Evolutionary conservation across 1,140 invertebrate species (phyloP), one percentile per base, ranked within the genome.

Genomic region (Diprion similis): DNA sequence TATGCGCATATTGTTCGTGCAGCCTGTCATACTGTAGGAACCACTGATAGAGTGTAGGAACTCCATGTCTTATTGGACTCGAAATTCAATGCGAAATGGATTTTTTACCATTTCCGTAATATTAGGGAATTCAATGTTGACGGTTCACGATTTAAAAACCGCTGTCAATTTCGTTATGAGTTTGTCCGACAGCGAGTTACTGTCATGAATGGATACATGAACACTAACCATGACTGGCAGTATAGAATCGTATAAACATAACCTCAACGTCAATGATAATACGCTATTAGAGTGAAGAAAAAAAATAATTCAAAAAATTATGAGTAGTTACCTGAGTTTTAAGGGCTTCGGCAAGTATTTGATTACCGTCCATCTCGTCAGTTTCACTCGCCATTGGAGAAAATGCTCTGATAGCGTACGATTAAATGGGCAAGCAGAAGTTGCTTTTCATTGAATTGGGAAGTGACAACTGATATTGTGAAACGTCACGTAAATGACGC

Each of bases 341-440:
- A 73, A 96, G 85, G 66, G 93, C 91, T 83, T 94, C 90, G 0
- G 94, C 94, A 73, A 95, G 86, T 74, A 96, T 92, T 79, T 90
- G 90, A 85, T 94, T 93, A 66, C 94, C 95, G 85, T 94, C 92
- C 72, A 93, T 86, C 80, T 91, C 91, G 70, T 78, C 78, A 89
- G 90, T 91, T 85, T 87, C 89, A 15, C n/a, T 18, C 51, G 51
- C 9, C n/a, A 17, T 59, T 17, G n/a, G 51, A 59, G 9, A 59
- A 13, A 17, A 59, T 59, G n/a, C 11, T 59, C 24, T 37, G 24
- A 1, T 37, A 37, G 0, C 24, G 24, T 37, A 37, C 24, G 24
- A 37, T 37, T 37, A 6, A 37, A 37, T 37, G 24, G 24, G 24
- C 24, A 6, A 6, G 51, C n/a, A 59, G 3, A 17, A 59, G 9